Base-by-base conservation (phyloP, 2,888 invertebrate species). In the Lasioglossum calceatum region DNA sequence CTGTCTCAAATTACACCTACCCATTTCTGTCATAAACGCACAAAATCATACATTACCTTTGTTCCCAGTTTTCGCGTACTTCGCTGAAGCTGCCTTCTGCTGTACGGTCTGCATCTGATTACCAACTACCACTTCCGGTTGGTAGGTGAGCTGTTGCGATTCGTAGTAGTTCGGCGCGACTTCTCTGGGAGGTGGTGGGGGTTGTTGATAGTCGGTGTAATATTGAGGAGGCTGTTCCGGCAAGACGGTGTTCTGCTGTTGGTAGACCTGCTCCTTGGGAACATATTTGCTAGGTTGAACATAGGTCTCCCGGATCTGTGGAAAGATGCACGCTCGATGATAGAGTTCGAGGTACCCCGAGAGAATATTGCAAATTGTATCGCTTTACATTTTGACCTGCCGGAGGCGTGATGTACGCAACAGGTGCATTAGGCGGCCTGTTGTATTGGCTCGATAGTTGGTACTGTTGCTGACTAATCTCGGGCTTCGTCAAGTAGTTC, bases 41-140 rank as follows among this genome's bases (percentile, higher is more conserved):
- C 12, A 14, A 44, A 44, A 14, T 4, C 12, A n/a, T 2, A 42
- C 12, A 5, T 23, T 91, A 93, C 94, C 93, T 92, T 92, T 92
- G 50, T 88, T 88, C 2, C 44, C 42, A 32, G 85, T 86, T 58
- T 92, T 91, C n/a, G 86, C 27, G 36, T 93, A 93, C 76, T 95
- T 95, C 0, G 93, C 91, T 4, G 91, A 64, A 0, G 89, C 90
- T 5, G 90, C 80, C 84, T 94, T 95, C 64, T 94, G 95, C 79
- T 93, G 94, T 10, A 90, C 84, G 39, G 86, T 87, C 85, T 94
- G 95, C 70, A 93, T 82, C 47, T 93, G 93, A 88, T 95, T 94
- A 70, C 93, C 94, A 36, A 94, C 92, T 2, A 84, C 71, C 23
- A 94, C 83, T 92, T 94, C 94, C 80, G 92, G 93, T 64, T 93